Conservation (phyloP, 2,888 invertebrate species). For the Sphinx pinastri region DNA sequence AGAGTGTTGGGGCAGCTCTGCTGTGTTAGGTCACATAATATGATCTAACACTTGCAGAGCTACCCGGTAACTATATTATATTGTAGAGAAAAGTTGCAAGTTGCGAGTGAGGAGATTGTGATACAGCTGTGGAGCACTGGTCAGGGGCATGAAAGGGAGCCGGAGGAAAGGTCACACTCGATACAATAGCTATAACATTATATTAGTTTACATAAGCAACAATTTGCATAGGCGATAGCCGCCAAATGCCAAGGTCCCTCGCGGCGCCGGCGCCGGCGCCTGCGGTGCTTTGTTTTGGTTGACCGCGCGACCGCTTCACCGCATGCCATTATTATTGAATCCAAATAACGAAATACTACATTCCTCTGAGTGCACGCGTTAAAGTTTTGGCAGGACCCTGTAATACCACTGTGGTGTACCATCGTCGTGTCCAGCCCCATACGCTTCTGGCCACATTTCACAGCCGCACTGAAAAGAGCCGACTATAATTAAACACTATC, state of each 20-base stretch:
- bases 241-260: constrained; percentile 23
- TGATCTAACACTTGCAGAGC: no score
- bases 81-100: background rate
- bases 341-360: background rate
- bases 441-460: background rate
- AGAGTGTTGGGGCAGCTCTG: no score
- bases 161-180: background rate
- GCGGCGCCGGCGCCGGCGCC: constrained; percentile 34
- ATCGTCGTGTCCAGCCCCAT: background rate
- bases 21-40: no score
- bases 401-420: no score
- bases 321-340: background rate
- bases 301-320: background rate
- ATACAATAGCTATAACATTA: background rate
- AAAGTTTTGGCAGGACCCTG: no score
- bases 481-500: background rate
- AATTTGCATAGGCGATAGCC: constrained; percentile 10
- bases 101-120: background rate
- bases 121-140: no score
- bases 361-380: background rate
- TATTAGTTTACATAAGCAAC: background rate
- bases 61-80: no score
- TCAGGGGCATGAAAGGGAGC: background rate
- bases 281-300: background rate
- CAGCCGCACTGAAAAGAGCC: background rate